Evolutionary conservation across 2,888 invertebrate genomes (phyloP).

Genomic region (Archips crataeganus): DNA sequence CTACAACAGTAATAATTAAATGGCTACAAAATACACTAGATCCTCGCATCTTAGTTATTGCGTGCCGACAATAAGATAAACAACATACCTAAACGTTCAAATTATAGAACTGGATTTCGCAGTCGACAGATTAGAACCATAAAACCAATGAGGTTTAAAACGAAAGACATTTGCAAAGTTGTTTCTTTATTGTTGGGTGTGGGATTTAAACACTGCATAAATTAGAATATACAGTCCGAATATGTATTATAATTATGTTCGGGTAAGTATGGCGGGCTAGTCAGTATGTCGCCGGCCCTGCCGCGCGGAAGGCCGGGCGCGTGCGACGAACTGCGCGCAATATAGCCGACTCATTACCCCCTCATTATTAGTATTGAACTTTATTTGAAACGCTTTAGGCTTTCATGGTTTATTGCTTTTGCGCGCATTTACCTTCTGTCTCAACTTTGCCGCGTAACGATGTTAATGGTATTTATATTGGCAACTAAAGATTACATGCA

Average conservation of each 20-base stretch:
- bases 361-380: slow-evolving; percentile 11
- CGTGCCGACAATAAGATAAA: background rate
- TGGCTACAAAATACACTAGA: background rate
- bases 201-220: slow-evolving; percentile 39
- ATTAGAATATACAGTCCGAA: slow-evolving; percentile 40
- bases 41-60: background rate
- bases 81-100: background rate
- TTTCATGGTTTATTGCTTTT: slow-evolving; percentile 55
- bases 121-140: slow-evolving; percentile 10
- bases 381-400: slow-evolving; percentile 16
- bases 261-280: slow-evolving; percentile 55
- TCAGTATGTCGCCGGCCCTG: slow-evolving; percentile 79
- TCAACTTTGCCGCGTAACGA: background rate
- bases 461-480: background rate
- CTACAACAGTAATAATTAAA: background rate
- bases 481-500: no score
- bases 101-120: slow-evolving; percentile 3
- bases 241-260: slow-evolving; percentile 49
- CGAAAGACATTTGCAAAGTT: slow-evolving; percentile 27
- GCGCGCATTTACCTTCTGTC: slow-evolving; percentile 11
- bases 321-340: slow-evolving; percentile 59
- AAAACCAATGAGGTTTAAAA: slow-evolving; percentile 30
- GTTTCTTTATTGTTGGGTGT: slow-evolving; percentile 35
- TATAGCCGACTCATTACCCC: slow-evolving; percentile 16
- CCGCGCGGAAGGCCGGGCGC: slow-evolving; percentile 65